phyloP scores from a whole-genome alignment of 2,113 vertebrate species.

The Oncorhynchus masou region DNA sequence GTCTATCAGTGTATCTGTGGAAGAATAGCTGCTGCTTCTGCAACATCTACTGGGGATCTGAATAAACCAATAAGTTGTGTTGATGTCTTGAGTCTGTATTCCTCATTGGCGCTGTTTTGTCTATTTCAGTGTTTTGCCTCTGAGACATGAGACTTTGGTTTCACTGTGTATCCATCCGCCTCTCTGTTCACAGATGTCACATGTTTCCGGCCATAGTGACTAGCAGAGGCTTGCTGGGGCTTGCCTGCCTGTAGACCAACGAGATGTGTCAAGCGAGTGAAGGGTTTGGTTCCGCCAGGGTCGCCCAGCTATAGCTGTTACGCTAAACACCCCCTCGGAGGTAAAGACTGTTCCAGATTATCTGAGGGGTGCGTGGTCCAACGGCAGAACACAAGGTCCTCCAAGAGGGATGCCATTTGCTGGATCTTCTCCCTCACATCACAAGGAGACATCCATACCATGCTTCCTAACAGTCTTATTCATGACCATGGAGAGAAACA shows the following conservation, averaged over 20 bases:
- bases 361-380: slow-evolving; percentile 1
- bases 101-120: not conserved
- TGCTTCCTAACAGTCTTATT: slow-evolving; percentile 14
- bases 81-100: not conserved
- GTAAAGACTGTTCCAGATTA: slow-evolving; percentile 1
- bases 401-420: not conserved
- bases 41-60: too few species aligned
- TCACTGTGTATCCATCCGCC: not conserved
- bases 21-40: too few species aligned
- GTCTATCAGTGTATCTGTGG: too few species aligned
- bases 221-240: not conserved
- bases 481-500: slow-evolving; percentile 5
- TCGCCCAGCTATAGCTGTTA: not conserved
- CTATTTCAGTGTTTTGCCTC: not conserved
- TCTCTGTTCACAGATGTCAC: slow-evolving; percentile 15
- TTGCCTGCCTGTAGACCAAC: not conserved
- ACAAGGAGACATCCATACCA: slow-evolving; percentile 18
- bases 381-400: slow-evolving; percentile 12
- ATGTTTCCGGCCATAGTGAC: not conserved
- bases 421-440: not conserved
- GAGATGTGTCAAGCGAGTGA: not conserved
- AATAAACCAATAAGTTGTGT: too few species aligned
- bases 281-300: not conserved
- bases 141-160: not conserved
- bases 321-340: slow-evolving; percentile 15